These are phyloP conservation scores for Lasius fuliginosus DNA, from an alignment of 2,888 invertebrate genomes.

Conservation along the genomic window DNA sequence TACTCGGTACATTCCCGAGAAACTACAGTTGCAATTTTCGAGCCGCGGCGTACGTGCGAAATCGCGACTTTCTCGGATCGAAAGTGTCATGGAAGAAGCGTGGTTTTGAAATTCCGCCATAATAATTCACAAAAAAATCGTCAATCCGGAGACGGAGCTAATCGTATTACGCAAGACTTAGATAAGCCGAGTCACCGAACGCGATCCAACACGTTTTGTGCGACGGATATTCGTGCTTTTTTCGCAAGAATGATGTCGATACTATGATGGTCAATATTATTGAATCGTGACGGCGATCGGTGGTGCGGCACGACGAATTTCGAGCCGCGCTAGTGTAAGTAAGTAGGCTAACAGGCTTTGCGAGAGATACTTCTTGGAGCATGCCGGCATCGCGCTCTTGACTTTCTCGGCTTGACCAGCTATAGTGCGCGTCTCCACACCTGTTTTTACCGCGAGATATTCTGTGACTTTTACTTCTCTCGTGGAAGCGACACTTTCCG, in stretches of 20 bases:
- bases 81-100: constrained; percentile 64
- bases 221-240: constrained; percentile 2
- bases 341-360: constrained; percentile 82
- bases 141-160: constrained; percentile 47
- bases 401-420: constrained; percentile 81
- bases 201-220: neutral
- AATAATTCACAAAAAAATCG: constrained; percentile 54
- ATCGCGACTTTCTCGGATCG: constrained; percentile 72
- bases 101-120: constrained; percentile 69
- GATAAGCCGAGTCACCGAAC: constrained; percentile 58
- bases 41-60: constrained; percentile 31
- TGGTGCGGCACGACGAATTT: constrained; percentile 68
- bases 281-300: constrained; percentile 65
- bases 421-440: constrained; percentile 66
- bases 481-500: constrained; percentile 46
- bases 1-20: constrained; percentile 10
- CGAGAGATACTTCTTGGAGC: constrained; percentile 74
- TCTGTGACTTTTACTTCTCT: constrained; percentile 46
- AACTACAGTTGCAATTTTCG: constrained; percentile 30
- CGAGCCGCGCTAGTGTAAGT: constrained; percentile 73
- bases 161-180: constrained; percentile 72
- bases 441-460: constrained; percentile 58
- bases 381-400: constrained; percentile 79
- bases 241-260: neutral
- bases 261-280: constrained; percentile 58